Evolutionary conservation across 37 sponge, comb jelly and placozoan genomes (phyloP), one percentile per base, ranked within the genome.

Genomic region (Dysidea cf. avara): DNA sequence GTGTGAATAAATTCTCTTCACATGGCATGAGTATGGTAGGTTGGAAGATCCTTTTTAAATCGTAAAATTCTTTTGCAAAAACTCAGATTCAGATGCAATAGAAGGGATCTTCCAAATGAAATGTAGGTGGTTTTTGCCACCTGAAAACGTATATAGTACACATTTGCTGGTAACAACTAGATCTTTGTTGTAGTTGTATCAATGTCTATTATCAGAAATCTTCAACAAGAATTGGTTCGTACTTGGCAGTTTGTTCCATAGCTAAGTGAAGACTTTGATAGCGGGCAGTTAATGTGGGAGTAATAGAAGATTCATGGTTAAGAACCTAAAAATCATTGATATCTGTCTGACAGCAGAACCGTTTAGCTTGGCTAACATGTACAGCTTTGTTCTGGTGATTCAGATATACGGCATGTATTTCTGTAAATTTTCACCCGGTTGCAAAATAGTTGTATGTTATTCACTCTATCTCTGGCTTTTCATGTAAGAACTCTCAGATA

Each of bases 91-190:
- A 14, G 71, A 29, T 29, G 18, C 17, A 28, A 36, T 64, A 22
- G 22, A 21, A 9, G 70, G 72, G 30, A 81, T 81, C 48, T 70
- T 72, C 75, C 75, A 81, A 26, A 81, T 21, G 66, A 81, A 81
- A 55, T 81, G 82, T 2, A 81, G 39, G 56, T 81, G 82, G 53
- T 53, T 81, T 63, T 28, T 63, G 55, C 82, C 54, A 35, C 74
- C 82, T 26, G 68, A 72, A 37, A 64, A 73, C 14, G 56, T 46
- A 72, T 71, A 69, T 46, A n/a, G 11, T 46, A 78, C 31, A 55
- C 79, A 56, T 51, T 80, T 80, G 13, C 57, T 39, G 18, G 81
- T 64, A 56, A 80, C 65, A 4, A 71, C 72, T 56, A 80, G 34
- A 9, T 65, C 51, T 22, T 62, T 39, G 54, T 63, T 80, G 73